Conservation (phyloP, 2,797 vertebrate species). For the Yasuhikotakia modesta region DNA sequence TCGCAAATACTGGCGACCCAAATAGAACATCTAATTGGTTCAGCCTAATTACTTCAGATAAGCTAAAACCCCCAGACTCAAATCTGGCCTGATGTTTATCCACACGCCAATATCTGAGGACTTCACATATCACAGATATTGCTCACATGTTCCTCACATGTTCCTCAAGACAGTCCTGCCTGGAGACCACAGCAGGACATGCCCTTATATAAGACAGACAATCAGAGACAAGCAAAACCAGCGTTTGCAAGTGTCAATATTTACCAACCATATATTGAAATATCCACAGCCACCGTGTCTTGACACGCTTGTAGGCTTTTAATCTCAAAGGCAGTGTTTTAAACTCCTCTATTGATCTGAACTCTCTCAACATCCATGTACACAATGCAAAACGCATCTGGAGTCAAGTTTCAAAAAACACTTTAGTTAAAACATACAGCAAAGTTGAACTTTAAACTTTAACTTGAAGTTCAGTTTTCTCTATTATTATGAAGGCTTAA, state of each 20-base stretch:
- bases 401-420: slow-evolving; percentile 14
- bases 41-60: slow-evolving; percentile 43
- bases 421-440: neutral
- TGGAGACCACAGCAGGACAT: no score
- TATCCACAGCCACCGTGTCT: neutral
- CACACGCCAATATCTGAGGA: neutral
- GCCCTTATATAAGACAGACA: no score
- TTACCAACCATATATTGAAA: neutral
- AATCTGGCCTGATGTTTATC: slow-evolving; percentile 11
- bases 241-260: neutral
- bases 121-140: neutral
- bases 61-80: slow-evolving; percentile 42
- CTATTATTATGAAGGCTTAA: neutral
- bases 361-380: neutral
- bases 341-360: slow-evolving; percentile 8
- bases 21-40: slow-evolving; percentile 42
- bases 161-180: no score
- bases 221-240: neutral
- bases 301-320: neutral
- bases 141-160: no score
- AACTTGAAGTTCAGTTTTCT: no score
- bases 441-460: neutral
- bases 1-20: slow-evolving; percentile 27
- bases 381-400: neutral
- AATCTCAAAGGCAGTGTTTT: neutral